phyloP scores from a whole-genome alignment of 2,888 invertebrate genomes.

The Petrolisthes manimaculis region DNA sequence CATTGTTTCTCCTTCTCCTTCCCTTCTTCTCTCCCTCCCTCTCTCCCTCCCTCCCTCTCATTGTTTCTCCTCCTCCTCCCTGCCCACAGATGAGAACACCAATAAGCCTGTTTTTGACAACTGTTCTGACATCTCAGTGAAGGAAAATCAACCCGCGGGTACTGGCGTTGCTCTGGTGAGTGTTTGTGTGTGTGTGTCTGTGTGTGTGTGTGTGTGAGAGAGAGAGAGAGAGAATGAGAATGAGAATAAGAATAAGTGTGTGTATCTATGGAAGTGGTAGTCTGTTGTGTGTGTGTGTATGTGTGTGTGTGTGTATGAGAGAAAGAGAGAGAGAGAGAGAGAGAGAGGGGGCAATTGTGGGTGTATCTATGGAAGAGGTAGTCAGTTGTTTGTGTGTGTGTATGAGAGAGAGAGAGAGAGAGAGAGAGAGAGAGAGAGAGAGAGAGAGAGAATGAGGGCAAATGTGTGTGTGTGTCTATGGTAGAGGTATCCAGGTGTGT shows the following conservation, averaged over 20 bases:
- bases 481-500: not conserved
- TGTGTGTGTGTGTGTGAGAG: not conserved
- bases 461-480: not conserved
- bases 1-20: too few relatives aligned
- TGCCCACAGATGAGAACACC: constrained; percentile 62
- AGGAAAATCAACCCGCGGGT: constrained; percentile 48
- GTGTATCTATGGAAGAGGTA: not conserved
- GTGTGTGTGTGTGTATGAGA: not conserved
- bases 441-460: not conserved
- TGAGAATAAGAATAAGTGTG: too few relatives aligned
- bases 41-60: not conserved
- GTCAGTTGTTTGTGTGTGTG: not conserved
- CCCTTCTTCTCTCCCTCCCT: not conserved
- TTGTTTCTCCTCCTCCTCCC: not conserved
- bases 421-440: not conserved
- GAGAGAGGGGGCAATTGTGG: constrained; percentile 42
- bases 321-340: not conserved
- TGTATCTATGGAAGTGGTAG: too few relatives aligned
- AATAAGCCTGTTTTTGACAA: constrained; percentile 56
- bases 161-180: constrained; percentile 53
- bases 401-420: constrained; percentile 1
- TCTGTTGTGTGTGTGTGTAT: not conserved
- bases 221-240: not conserved
- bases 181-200: not conserved
- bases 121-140: constrained; percentile 45